Percentiles rank a stretch among this genome's conserved stretches.
Evolutionary conservation across 2,888 invertebrate species (phyloP).

Genomic region (Eupithecia insigniata): DNA sequence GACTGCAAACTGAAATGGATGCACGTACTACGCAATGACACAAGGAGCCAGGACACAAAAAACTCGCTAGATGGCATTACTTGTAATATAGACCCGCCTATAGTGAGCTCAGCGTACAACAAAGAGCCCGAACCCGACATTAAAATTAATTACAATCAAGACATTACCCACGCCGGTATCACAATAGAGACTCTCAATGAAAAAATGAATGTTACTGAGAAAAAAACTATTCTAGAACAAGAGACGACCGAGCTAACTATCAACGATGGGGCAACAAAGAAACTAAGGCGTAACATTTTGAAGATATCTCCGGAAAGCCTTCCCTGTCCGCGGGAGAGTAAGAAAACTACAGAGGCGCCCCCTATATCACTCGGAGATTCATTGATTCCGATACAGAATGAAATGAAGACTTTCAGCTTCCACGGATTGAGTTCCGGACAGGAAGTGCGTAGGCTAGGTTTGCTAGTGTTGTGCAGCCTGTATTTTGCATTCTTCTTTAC

Average conservation of each 20-base stretch:
- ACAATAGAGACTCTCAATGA: slow-evolving; percentile 70
- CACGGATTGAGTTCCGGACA: slow-evolving; percentile 66
- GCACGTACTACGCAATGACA: slow-evolving; percentile 89
- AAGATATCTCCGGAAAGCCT: slow-evolving; percentile 73
- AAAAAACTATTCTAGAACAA: slow-evolving; percentile 57
- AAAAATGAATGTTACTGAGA: slow-evolving; percentile 67
- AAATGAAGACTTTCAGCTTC: slow-evolving; percentile 78
- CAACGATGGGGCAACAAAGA: slow-evolving; percentile 64
- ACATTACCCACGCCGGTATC: slow-evolving; percentile 69
- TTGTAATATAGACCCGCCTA: slow-evolving; percentile 86
- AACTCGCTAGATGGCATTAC: slow-evolving; percentile 88
- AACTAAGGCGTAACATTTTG: slow-evolving; percentile 69
- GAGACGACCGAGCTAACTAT: slow-evolving; percentile 54
- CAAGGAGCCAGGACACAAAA: slow-evolving; percentile 87
- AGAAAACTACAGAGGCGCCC: slow-evolving; percentile 69
- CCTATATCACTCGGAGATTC: slow-evolving; percentile 67
- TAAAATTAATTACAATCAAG: slow-evolving; percentile 69
- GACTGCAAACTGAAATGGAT: slow-evolving; percentile 93
- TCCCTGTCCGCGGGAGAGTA: slow-evolving; percentile 71
- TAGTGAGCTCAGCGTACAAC: slow-evolving; percentile 78
- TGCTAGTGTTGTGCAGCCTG: slow-evolving; percentile 62
- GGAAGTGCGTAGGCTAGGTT: slow-evolving; percentile 46
- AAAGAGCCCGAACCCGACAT: slow-evolving; percentile 70
- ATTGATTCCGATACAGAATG: slow-evolving; percentile 76
- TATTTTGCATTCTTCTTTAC: slow-evolving; percentile 72